phyloP scores from a whole-genome alignment of 1,140 invertebrate genomes.

The Branchinecta lynchi region DNA sequence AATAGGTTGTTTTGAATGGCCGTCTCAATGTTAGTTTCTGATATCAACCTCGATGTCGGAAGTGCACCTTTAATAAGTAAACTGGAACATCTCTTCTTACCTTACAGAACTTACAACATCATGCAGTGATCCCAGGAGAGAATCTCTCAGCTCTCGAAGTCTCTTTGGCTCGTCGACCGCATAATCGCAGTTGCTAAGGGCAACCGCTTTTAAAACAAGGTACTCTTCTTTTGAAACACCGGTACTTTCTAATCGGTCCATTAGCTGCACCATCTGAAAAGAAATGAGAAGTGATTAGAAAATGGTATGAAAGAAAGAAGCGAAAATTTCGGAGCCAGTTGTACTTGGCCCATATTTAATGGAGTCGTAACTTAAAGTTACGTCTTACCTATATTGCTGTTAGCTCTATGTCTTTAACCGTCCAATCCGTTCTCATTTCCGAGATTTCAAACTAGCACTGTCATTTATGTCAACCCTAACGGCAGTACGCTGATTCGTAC shows the following conservation, averaged over 20 bases:
- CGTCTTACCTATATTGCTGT: too few species aligned
- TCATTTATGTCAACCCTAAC: too few species aligned
- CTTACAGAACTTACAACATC: slow-evolving; percentile 66
- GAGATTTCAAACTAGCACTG: too few species aligned
- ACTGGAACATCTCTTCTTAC: slow-evolving; percentile 29
- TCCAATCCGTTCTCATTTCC: too few species aligned
- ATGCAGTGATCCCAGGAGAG: slow-evolving; percentile 64
- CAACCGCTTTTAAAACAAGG: slow-evolving; percentile 76
- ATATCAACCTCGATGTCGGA: too few species aligned
- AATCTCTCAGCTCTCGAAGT: slow-evolving; percentile 69
- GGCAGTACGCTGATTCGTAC: too few species aligned
- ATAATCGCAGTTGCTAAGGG: slow-evolving; percentile 80
- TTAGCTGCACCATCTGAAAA: slow-evolving; percentile 59
- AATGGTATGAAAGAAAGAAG: slow-evolving; percentile 29
- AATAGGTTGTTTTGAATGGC: too few species aligned
- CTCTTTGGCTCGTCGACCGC: slow-evolving; percentile 66
- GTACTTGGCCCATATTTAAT: slow-evolving; percentile 22
- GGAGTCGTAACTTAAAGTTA: too few species aligned
- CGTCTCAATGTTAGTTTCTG: too few species aligned
- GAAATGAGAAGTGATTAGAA: slow-evolving; percentile 6
- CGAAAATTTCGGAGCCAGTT: slow-evolving; percentile 34
- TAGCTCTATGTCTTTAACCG: too few species aligned
- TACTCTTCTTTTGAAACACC: slow-evolving; percentile 77
- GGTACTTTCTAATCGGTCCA: slow-evolving; percentile 66
- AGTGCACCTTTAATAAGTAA: too few species aligned